Evolutionary conservation across 2,113 vertebrate species (phyloP).

Genomic region (Merops nubicus): DNA sequence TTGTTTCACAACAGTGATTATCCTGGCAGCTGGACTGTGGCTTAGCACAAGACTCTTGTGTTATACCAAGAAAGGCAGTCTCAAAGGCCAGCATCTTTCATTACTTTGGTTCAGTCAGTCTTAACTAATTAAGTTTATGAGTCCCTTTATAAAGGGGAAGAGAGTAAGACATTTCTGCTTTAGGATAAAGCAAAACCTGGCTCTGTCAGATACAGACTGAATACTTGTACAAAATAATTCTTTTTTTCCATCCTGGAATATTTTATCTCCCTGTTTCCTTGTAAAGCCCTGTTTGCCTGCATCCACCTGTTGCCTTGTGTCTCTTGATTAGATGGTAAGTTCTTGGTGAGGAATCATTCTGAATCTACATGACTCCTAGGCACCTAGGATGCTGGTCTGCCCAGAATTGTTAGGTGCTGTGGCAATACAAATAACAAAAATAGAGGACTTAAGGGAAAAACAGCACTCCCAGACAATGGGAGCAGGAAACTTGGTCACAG

Average conservation of each 20-base stretch:
- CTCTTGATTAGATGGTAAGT: neutral
- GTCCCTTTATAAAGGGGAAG: constrained; percentile 1
- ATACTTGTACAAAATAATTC: neutral
- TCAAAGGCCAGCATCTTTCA: neutral
- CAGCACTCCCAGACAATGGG: neutral
- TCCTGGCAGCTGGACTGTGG: neutral
- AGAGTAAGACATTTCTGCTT: neutral
- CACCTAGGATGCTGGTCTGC: neutral
- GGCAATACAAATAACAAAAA: neutral
- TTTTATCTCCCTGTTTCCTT: neutral
- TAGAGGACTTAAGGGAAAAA: neutral
- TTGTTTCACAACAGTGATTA: neutral
- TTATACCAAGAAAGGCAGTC: neutral
- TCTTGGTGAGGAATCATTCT: neutral
- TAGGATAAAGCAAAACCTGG: constrained; percentile 9
- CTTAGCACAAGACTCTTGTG: neutral
- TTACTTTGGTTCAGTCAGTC: neutral
- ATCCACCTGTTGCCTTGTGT: neutral
- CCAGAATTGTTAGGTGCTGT: neutral
- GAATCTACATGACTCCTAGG: neutral
- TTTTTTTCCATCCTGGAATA: neutral
- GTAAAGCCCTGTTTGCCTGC: neutral
- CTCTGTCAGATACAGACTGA: neutral
- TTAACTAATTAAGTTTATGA: neutral
- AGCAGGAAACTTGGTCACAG: neutral